Evolutionary conservation across 2,113 vertebrate genomes (phyloP).

Genomic region (human): DNA sequence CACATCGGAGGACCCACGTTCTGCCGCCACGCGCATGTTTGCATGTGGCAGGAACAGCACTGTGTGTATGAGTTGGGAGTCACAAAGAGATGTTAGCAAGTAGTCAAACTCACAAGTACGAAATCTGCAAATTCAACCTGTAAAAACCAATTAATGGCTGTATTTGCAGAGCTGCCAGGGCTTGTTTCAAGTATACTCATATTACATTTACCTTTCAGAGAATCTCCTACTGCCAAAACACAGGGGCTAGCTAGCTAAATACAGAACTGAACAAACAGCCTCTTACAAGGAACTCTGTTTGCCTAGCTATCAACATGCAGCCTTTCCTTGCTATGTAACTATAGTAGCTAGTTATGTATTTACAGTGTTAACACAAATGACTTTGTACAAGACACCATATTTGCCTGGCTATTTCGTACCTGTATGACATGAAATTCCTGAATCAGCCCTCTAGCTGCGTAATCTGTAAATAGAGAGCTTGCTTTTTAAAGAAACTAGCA

Average conservation of each 20-base stretch:
- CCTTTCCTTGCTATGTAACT: neutral
- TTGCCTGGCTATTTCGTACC: neutral
- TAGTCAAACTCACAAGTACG: neutral
- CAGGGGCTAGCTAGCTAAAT: neutral
- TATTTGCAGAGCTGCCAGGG: neutral
- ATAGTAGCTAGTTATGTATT: neutral
- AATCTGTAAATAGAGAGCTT: neutral
- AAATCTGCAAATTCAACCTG: neutral
- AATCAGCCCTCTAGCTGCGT: neutral
- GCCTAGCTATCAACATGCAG: neutral
- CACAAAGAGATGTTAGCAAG: neutral
- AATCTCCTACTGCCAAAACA: neutral
- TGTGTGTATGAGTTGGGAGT: neutral
- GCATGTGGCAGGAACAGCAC: neutral
- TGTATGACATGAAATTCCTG: neutral
- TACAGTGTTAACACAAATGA: neutral
- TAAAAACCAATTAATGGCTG: neutral
- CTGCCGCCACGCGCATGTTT: neutral
- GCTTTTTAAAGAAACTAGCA: neutral
- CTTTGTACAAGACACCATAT: neutral
- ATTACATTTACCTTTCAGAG: neutral
- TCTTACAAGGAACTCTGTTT: conserved; percentile 14
- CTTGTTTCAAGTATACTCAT: neutral
- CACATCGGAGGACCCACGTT: fast-evolving
- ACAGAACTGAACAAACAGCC: neutral